These are phyloP conservation scores for Thamnaconus septentrionalis DNA, from an alignment of 2,113 vertebrate genomes.

Conservation along the genomic window DNA sequence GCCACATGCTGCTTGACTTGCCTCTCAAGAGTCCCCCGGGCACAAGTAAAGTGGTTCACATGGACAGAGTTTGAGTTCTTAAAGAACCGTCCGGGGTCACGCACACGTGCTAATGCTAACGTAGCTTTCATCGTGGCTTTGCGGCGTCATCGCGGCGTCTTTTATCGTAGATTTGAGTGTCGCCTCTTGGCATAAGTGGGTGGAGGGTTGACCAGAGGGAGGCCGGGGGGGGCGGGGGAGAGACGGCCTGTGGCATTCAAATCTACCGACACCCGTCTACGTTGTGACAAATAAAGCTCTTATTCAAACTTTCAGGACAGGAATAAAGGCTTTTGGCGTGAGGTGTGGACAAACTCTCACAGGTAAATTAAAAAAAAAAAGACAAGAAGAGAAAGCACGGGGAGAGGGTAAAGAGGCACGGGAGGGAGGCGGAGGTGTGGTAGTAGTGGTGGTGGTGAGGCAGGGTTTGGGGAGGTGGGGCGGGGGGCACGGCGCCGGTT, in stretches of 20 bases:
- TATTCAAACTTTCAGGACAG: conserved; percentile 26
- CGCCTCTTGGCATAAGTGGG: no score
- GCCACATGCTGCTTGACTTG: no score
- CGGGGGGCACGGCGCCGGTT: conserved; percentile 21
- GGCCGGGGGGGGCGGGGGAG: conserved; percentile 40
- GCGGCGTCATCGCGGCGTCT: no score
- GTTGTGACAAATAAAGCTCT: conserved; percentile 48
- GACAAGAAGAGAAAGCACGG: conserved; percentile 13
- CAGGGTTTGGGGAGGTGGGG: neutral
- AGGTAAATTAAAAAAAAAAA: conserved; percentile 3
- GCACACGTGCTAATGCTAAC: no score
- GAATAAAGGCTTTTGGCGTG: conserved; percentile 42
- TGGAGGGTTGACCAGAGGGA: no score
- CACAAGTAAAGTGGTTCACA: no score
- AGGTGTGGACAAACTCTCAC: conserved; percentile 55
- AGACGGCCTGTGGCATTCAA: conserved; percentile 45
- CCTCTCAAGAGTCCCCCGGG: no score
- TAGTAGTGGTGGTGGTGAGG: neutral
- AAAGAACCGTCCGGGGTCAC: no score
- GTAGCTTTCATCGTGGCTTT: no score
- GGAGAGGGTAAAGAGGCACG: conserved; percentile 5
- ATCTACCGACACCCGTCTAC: conserved; percentile 44
- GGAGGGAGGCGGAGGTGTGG: neutral
- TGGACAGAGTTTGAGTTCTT: no score
- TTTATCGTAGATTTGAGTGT: no score